Evolutionary conservation across 92 coral and sea anemone species (phyloP).

Genomic region (Pocillopora meandrina): DNA sequence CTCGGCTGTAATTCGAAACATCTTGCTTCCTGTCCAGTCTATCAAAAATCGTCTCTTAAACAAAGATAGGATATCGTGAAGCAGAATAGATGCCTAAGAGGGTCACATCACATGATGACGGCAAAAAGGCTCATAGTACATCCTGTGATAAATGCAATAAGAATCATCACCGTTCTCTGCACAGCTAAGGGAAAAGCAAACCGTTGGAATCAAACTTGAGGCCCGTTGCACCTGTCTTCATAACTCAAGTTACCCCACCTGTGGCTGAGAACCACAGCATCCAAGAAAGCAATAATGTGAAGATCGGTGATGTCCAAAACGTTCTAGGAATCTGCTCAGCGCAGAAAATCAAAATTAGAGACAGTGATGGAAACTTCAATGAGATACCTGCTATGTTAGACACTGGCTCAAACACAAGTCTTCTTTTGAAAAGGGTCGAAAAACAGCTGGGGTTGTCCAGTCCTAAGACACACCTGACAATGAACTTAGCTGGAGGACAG

Average conservation of each 20-base stretch:
- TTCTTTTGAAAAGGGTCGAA: constrained; percentile 33
- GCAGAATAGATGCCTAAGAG: constrained; percentile 41
- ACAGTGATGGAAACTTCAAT: constrained; percentile 41
- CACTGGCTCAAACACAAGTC: constrained; percentile 39
- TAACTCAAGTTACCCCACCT: constrained; percentile 24
- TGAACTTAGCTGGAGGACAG: constrained; percentile 70
- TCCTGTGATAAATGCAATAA: constrained; percentile 60
- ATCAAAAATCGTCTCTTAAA: constrained; percentile 52
- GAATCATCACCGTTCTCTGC: constrained; percentile 58
- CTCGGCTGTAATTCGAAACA: constrained; percentile 64
- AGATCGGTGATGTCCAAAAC: background rate
- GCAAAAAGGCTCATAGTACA: constrained; percentile 56
- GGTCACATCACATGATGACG: constrained; percentile 60
- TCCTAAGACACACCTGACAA: background rate
- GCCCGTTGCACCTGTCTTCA: constrained; percentile 34
- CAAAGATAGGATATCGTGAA: constrained; percentile 67
- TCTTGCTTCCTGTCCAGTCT: constrained; percentile 62
- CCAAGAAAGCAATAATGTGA: constrained; percentile 15
- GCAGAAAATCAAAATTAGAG: constrained; percentile 56
- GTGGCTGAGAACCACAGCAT: constrained; percentile 22
- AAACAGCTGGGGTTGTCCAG: constrained; percentile 44
- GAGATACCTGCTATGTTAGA: constrained; percentile 66
- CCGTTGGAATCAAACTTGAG: constrained; percentile 21
- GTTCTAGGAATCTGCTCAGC: constrained; percentile 65
- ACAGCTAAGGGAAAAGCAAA: constrained; percentile 22